Evolutionary conservation across 2,797 vertebrate species (phyloP).

Genomic region (Agapornis canus): DNA sequence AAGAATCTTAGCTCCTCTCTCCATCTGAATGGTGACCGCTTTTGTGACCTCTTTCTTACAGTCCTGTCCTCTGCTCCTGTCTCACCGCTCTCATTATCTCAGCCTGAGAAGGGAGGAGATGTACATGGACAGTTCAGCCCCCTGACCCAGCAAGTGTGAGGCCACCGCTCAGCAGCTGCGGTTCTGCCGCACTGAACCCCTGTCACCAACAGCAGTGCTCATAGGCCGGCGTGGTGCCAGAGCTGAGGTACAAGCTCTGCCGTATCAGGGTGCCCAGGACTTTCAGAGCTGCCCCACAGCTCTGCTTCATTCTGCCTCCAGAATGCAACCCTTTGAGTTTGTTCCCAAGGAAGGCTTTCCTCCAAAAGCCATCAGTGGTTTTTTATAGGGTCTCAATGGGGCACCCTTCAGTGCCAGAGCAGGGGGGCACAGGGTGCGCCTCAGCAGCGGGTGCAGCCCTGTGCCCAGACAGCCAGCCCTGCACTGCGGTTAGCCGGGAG

Average conservation of each 20-base stretch:
- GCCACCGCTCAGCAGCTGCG: neutral
- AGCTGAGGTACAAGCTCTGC: neutral
- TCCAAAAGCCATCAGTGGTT: neutral
- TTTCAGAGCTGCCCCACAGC: neutral
- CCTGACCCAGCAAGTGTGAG: neutral
- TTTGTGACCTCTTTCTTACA: neutral
- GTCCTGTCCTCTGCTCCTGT: neutral
- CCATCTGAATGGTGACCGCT: neutral
- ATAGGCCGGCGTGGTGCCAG: neutral
- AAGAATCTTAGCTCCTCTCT: neutral
- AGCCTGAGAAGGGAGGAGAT: neutral
- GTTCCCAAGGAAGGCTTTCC: neutral
- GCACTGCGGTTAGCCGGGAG: neutral
- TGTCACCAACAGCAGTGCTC: neutral
- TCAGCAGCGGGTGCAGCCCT: neutral
- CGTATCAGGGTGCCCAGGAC: neutral
- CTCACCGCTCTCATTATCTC: neutral
- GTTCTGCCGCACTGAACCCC: neutral
- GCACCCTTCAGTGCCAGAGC: neutral
- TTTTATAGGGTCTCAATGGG: neutral
- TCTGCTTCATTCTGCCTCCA: neutral
- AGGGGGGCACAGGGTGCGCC: fast-evolving
- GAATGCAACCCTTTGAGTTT: neutral
- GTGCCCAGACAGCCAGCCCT: neutral
- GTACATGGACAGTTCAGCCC: neutral